A percentile compares a stretch with the other conserved stretches of the same genome.
Evolutionary conservation across 2,797 vertebrate species (phyloP).

Genomic region (Oreonectes daqikongensis): DNA sequence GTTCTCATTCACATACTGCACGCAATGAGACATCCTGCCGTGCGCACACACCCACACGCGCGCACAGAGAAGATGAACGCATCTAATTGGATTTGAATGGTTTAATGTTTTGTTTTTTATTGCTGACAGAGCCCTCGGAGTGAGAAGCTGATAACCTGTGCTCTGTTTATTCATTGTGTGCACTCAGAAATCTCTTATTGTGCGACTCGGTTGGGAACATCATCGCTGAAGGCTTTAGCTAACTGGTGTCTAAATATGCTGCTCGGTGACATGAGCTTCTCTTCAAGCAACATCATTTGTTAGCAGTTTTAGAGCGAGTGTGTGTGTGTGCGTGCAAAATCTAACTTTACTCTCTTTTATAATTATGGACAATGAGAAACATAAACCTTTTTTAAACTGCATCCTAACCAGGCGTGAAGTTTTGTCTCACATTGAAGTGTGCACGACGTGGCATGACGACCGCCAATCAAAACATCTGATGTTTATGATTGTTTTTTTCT

Average conservation of each 20-base stretch:
- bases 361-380: neutral
- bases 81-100: constrained; percentile 74
- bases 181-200: constrained; percentile 50
- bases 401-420: too few species aligned
- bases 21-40: neutral
- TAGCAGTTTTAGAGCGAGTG: constrained; percentile 28
- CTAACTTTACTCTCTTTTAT: neutral
- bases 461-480: too few species aligned
- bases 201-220: constrained; percentile 66
- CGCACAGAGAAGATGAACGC: constrained; percentile 68
- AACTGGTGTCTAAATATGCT: constrained; percentile 62
- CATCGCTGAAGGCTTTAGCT: constrained; percentile 57
- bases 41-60: constrained; percentile 9
- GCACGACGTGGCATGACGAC: too few species aligned
- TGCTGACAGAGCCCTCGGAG: constrained; percentile 71
- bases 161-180: constrained; percentile 69
- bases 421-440: too few species aligned
- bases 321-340: constrained; percentile 21
- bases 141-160: constrained; percentile 72
- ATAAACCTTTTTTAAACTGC: too few species aligned
- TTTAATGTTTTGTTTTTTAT: constrained; percentile 73
- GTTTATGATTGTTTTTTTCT: too few species aligned
- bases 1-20: neutral
- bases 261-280: constrained; percentile 31
- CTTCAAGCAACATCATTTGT: constrained; percentile 36